These are phyloP conservation scores for Eremophila alpestris DNA, from an alignment of 2,797 vertebrate species.

Conservation along the genomic window DNA sequence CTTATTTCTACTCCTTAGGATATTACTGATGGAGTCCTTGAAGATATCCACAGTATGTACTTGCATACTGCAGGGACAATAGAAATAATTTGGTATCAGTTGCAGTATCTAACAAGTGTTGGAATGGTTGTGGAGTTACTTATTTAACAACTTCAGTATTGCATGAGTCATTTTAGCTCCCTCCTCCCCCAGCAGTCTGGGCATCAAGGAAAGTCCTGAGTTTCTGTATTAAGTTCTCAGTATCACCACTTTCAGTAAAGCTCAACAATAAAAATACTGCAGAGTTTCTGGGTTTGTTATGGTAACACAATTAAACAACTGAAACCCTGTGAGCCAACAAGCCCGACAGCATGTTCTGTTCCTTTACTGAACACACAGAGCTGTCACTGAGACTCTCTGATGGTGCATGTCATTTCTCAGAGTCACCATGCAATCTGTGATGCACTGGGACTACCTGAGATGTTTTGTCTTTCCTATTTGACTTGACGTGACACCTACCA, in stretches of 20 bases:
- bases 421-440: rapidly evolving
- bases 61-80: not conserved
- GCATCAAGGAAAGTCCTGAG: not conserved
- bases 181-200: not conserved
- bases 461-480: not conserved
- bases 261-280: not conserved
- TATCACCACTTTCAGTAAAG: not conserved
- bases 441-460: not conserved
- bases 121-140: not conserved
- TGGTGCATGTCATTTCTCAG: not conserved
- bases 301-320: not conserved
- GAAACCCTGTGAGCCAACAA: not conserved
- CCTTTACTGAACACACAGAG: not conserved
- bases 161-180: not conserved
- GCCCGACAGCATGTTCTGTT: not conserved
- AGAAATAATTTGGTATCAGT: not conserved
- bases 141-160: not conserved
- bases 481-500: rapidly evolving
- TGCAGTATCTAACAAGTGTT: not conserved
- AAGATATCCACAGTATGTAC: not conserved
- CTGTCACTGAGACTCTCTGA: not conserved
- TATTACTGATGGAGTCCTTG: not conserved
- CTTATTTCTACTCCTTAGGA: not conserved
- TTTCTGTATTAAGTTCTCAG: not conserved
- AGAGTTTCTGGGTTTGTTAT: not conserved